A percentile compares a stretch with the other conserved stretches of the same genome.
These are phyloP conservation scores for Rhogogaster chlorosoma DNA, from an alignment of 2,888 invertebrate genomes.

Conservation along the genomic window DNA sequence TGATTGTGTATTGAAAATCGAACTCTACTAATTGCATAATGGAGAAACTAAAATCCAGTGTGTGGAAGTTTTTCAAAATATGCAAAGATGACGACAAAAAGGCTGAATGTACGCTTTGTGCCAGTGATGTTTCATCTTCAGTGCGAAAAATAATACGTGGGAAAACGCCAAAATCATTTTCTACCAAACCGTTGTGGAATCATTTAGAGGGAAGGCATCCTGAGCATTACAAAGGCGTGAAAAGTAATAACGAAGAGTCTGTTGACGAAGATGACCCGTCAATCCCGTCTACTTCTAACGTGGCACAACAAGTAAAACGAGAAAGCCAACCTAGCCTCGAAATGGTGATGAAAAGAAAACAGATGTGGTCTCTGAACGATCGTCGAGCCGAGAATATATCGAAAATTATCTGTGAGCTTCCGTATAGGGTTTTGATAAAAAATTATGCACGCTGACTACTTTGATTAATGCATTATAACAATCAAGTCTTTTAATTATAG, in stretches of 20 bases:
- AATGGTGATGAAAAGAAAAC: conserved; percentile 51
- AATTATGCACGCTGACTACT: not conserved
- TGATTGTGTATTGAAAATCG: conserved; percentile 20
- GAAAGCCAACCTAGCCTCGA: conserved; percentile 49
- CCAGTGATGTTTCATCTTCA: not conserved
- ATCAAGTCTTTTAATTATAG: conserved; percentile 31
- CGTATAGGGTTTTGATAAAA: conserved; percentile 6
- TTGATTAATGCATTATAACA: too few species aligned
- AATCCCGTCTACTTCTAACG: not conserved
- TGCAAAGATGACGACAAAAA: conserved; percentile 13
- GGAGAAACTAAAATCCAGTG: conserved; percentile 15
- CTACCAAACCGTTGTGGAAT: conserved; percentile 15
- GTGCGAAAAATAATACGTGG: conserved; percentile 11
- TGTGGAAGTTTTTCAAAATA: conserved; percentile 25
- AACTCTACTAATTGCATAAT: conserved; percentile 17
- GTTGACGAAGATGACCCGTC: conserved; percentile 2
- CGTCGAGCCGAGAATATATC: conserved; percentile 42
- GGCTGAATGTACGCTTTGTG: conserved; percentile 25
- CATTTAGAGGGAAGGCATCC: conserved; percentile 13
- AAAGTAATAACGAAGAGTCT: conserved; percentile 13
- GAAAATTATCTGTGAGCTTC: conserved; percentile 46
- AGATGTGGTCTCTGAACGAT: conserved; percentile 53
- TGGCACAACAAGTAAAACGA: conserved; percentile 3
- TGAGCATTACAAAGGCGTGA: not conserved
- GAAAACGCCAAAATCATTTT: conserved; percentile 19